phyloP scores from a whole-genome alignment of 1,140 invertebrate genomes.

The Lamellibrachia luymesi region DNA sequence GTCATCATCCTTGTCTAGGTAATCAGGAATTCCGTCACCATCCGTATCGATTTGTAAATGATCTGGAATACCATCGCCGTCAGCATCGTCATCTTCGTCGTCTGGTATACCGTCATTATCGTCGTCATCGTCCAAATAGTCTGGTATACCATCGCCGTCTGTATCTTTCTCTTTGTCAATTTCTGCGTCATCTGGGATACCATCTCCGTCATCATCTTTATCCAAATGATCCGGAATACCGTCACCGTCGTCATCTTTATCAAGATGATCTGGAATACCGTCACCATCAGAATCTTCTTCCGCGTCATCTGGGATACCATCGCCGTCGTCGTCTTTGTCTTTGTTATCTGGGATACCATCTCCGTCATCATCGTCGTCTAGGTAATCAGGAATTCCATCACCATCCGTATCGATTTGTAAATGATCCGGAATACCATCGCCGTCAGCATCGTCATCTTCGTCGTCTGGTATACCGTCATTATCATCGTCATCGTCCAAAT shows the following conservation, averaged over 20 bases:
- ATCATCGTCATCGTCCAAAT: conserved; percentile 38
- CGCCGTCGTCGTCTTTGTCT: conserved; percentile 33
- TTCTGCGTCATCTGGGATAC: conserved; percentile 39
- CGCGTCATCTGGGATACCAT: conserved; percentile 31
- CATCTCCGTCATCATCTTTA: conserved; percentile 45
- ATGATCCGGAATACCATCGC: conserved; percentile 35
- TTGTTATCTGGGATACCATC: conserved; percentile 35
- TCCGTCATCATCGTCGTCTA: conserved; percentile 41
- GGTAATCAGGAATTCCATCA: conserved; percentile 46
- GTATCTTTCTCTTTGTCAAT: conserved; percentile 32
- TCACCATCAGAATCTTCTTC: conserved; percentile 37
- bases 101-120: conserved; percentile 22
- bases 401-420: conserved; percentile 40
- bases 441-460: conserved; percentile 24
- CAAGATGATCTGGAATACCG: conserved; percentile 37
- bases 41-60: conserved; percentile 7
- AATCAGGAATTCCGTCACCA: conserved; percentile 18
- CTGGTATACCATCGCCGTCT: conserved; percentile 21
- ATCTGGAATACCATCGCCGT: conserved; percentile 21
- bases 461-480: conserved; percentile 47
- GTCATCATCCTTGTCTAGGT: conserved; percentile 17
- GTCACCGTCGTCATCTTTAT: conserved; percentile 30
- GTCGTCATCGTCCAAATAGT: conserved; percentile 22
- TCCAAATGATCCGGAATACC: conserved; percentile 27
- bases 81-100: conserved; percentile 23